phyloP scores from a whole-genome alignment of 1,140 invertebrate species.

The Macrosteles quadrilineatus region DNA sequence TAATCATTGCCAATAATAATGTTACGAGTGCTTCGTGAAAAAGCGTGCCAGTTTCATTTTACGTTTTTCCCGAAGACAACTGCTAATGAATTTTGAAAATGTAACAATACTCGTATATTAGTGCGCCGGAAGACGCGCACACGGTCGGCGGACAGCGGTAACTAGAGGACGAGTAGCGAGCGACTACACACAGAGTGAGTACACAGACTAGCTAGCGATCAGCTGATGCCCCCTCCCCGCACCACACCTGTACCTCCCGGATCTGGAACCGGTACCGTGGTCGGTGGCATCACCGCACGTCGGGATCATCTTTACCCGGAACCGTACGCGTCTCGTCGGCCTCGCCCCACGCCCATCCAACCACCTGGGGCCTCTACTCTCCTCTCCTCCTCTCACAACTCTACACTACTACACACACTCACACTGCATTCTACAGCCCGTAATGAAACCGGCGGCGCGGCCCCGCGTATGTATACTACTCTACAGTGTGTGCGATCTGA shows the following conservation, averaged over 20 bases:
- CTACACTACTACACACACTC: no score
- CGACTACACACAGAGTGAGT: no score
- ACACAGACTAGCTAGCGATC: no score
- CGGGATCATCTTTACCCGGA: slow-evolving; percentile 5
- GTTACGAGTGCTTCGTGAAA: slow-evolving; percentile 4
- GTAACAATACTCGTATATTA: not conserved
- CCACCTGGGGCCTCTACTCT: not conserved
- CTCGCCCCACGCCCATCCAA: not conserved
- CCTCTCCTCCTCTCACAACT: not conserved
- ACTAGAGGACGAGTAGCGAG: no score
- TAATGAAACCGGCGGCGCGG: no score
- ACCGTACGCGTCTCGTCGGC: not conserved
- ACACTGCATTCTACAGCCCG: no score
- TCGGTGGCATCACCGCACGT: not conserved
- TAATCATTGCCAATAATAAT: no score
- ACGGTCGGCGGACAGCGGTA: no score
- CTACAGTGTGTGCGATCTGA: no score
- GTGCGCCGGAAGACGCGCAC: not conserved
- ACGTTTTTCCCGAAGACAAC: slow-evolving; percentile 7
- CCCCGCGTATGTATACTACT: no score
- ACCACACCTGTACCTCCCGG: slow-evolving; percentile 8
- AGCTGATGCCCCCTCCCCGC: slow-evolving; percentile 1
- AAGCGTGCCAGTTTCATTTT: slow-evolving; percentile 7
- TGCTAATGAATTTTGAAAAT: not conserved
- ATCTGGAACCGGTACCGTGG: slow-evolving; percentile 5